Base-by-base conservation (phyloP, 1,140 invertebrate species). In the Panagrolaimus sp. region DNA sequence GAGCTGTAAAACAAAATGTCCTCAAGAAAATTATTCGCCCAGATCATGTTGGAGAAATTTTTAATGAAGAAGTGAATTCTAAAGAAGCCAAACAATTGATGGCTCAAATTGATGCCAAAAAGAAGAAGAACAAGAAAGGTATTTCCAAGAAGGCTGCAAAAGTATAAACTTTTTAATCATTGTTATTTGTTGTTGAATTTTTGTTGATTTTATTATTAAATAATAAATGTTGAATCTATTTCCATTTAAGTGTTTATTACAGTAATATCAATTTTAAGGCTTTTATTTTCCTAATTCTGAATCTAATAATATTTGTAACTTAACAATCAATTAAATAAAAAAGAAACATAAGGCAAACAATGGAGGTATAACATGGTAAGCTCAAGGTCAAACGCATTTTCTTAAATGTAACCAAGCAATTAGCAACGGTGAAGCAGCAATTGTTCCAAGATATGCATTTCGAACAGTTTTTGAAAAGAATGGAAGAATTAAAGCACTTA, bases 331-430 rank as follows among this genome's bases (percentile, higher is more conserved):
- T 28, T n/a, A 58, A 12, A 12, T 58, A 12, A 12, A 0, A 10
- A 12, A 14, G 10, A 2, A 48, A 4, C 2, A 48, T 58, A 21
- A 12, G 52, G 21, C 52, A 38, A 7, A 2, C 2, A 7, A 2
- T 38, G 32, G 7, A 38, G 32, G 32, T 4, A 38, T 38, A 38
- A 38, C 7, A 38, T 38, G 78, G 32, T 38, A 38, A 38, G 32
- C 32, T 38, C 32, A 38, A 9, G 85, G 87, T 73, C 66, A 76
- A 47, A 76, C 69, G 62, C 66, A 77, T 66, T 67, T 70, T 8
- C 75, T 58, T 7, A 73, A n/a, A 26, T 69, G 65, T 21, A 71
- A 58, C 75, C 75, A 78, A 6, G 48, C 47, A 28, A 77, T 70
- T 8, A 77, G 66, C 7, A 77, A 26, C 21, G 76, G 76, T 6